Percentiles rank a stretch among this genome's conserved stretches.
phyloP scores from a whole-genome alignment of 2,888 invertebrate genomes.

The Leptopilina myrica region DNA sequence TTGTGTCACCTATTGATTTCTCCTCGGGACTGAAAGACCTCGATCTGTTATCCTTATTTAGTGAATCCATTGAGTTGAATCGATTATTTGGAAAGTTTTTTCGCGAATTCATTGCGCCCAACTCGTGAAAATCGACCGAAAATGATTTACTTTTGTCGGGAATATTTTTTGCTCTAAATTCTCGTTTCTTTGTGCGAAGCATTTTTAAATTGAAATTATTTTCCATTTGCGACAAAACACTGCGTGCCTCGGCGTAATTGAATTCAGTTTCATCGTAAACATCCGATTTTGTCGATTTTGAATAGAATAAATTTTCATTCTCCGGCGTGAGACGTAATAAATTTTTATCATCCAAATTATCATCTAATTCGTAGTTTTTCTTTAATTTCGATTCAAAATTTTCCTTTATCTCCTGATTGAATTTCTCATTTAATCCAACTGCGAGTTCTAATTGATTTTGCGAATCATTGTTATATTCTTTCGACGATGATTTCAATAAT shows the following conservation, averaged over 20 bases:
- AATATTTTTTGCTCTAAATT: slow-evolving; percentile 3
- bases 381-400: background rate
- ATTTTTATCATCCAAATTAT: background rate
- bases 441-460: slow-evolving; percentile 3
- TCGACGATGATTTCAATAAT: background rate
- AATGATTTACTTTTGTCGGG: background rate
- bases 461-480: background rate
- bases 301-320: background rate
- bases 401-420: background rate
- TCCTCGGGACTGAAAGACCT: background rate
- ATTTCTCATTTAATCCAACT: background rate
- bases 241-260: background rate
- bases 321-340: background rate
- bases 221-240: background rate
- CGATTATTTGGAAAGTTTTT: background rate
- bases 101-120: background rate
- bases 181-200: background rate
- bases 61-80: background rate
- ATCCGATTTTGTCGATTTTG: background rate
- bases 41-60: background rate
- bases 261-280: background rate
- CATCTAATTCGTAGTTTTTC: background rate
- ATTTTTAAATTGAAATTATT: slow-evolving; percentile 8
- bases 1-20: background rate
- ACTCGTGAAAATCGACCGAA: background rate